Evolutionary conservation across 2,797 vertebrate genomes (phyloP).

Genomic region (Pelobates cultripes): DNA sequence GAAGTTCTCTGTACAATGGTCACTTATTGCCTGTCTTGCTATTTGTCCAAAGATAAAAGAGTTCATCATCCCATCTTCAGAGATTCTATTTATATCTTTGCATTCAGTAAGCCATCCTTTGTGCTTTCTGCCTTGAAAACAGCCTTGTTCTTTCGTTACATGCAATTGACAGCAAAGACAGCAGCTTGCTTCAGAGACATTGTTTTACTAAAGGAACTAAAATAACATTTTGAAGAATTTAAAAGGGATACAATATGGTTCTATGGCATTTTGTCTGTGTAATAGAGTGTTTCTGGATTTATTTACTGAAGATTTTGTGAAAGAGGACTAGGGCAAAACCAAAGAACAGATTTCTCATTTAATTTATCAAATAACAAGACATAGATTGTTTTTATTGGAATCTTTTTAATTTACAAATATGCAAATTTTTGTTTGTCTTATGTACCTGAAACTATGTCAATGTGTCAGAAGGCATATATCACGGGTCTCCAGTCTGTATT

Average conservation of each 20-base stretch:
- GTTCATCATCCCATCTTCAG: conserved; percentile 21
- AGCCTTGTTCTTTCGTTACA: neutral
- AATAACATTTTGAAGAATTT: neutral
- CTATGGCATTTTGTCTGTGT: neutral
- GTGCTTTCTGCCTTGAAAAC: neutral
- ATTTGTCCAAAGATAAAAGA: conserved; percentile 32
- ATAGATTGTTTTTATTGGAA: no score
- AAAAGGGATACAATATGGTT: neutral
- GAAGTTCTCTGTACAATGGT: conserved; percentile 20
- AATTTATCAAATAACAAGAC: no score
- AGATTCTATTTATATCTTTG: conserved; percentile 46
- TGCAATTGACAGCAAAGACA: neutral
- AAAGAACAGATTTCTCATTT: no score
- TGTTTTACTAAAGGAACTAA: neutral
- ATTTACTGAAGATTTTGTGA: neutral
- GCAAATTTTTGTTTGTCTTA: no score
- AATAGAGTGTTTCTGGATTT: neutral
- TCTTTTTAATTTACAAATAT: no score
- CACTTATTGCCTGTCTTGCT: conserved; percentile 20
- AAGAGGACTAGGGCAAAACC: no score
- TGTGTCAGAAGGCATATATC: no score
- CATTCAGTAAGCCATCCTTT: conserved; percentile 43
- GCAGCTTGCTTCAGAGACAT: neutral
- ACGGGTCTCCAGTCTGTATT: no score
- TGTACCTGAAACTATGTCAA: no score